Base-by-base conservation (phyloP, 2,113 vertebrate species). In the Laticauda laticaudata region DNA sequence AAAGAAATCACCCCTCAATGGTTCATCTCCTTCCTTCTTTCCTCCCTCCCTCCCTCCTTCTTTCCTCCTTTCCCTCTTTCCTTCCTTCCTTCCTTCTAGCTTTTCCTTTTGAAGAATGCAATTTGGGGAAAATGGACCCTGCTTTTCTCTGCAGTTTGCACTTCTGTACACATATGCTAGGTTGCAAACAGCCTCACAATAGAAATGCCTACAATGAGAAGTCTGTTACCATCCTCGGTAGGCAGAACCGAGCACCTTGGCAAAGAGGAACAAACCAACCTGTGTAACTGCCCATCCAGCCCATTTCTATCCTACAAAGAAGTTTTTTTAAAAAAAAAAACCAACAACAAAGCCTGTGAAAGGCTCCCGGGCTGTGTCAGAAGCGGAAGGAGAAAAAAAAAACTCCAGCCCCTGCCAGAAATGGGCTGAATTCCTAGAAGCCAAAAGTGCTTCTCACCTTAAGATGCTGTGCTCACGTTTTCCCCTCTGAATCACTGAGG, bases 321-420 rank as follows among this genome's bases (percentile, higher is more conserved):
- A 57, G 56, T 4, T 64, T 10, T 15, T 64, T 11, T 23, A 6
- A 45, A n/a, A 24, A 43, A 7, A 29, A 43, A 7, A 18, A 61
- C 1, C 3, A 24, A 12, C 48, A n/a, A 45, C 0, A 2, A 18
- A 69, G 4, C 3, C 7, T 10, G 45, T 20, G 1, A 9, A 10
- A 11, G 55, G 11, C 26, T 51, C 39, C 1, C 0, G 29, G 24
- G 26, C 89, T 9, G 45, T 53, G 15, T 2, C 4, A n/a, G 43
- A 64, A 4, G 14, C 39, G 0, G 51, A 53, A 53, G 2, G 51
- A 3, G 5, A 1, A 0, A 59, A 8, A 8, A 8, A 48, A 5
- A 12, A 5, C 5, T 2, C 34, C 69, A 11, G 8, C 6, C 18
- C 34, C 34, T 2, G 18, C 34, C 18, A 23, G 18, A 81, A 81